These are phyloP conservation scores for Taphrorychus bicolor DNA, from an alignment of 2,888 invertebrate genomes.

Conservation along the genomic window DNA sequence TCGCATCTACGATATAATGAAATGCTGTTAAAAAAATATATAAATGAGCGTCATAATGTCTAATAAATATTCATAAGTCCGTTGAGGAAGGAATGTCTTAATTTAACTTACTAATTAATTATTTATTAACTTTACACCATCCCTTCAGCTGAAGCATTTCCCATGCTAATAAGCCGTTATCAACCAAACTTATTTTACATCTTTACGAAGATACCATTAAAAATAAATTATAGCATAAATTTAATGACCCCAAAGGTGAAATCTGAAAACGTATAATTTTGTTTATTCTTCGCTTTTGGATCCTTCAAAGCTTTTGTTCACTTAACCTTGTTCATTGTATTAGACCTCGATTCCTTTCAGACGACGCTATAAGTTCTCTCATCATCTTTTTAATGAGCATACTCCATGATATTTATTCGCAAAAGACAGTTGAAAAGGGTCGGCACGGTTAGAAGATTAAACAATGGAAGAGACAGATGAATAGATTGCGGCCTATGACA, in stretches of 20 bases:
- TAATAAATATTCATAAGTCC: neutral
- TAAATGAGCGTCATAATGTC: neutral
- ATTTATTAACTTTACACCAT: neutral
- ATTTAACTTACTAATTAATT: neutral
- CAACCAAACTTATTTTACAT: neutral
- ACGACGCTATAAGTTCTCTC: neutral
- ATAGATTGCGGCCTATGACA: neutral
- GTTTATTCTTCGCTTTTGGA: constrained; percentile 1
- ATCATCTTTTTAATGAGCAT: constrained; percentile 1
- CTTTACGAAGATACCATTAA: constrained; percentile 1
- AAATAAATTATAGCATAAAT: constrained; percentile 8
- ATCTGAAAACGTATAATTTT: constrained; percentile 14
- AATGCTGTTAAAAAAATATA: neutral
- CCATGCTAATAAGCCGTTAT: constrained; percentile 10
- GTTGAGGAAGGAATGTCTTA: neutral
- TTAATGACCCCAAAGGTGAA: neutral
- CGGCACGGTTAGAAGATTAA: neutral
- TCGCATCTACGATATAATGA: neutral
- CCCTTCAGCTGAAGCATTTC: neutral
- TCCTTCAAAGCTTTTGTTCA: constrained; percentile 12
- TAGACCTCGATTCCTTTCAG: constrained; percentile 1
- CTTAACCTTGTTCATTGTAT: constrained; percentile 4
- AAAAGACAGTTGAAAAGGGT: neutral
- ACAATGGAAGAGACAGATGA: neutral
- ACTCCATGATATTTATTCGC: neutral